These are phyloP conservation scores for Diadema setosum DNA, from an alignment of 35 echinoderm and acorn worm species.

Conservation along the genomic window DNA sequence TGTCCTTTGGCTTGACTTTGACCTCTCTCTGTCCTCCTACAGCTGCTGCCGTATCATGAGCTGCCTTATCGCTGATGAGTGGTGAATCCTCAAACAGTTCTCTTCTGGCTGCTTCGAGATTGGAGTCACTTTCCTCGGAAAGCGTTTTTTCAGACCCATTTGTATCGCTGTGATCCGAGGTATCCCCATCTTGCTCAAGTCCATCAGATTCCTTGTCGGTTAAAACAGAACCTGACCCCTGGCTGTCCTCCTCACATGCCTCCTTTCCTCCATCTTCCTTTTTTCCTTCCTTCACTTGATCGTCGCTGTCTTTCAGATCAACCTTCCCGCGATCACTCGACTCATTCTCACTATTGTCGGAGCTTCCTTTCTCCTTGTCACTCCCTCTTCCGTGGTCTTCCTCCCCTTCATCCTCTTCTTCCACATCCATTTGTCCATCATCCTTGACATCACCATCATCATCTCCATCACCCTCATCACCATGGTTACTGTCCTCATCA, in stretches of 20 bases:
- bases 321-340: neutral
- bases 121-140: neutral
- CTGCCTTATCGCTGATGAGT: too few relatives aligned
- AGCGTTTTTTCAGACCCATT: too few relatives aligned
- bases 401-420: neutral
- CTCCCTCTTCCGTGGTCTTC: neutral
- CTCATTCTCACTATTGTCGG: neutral
- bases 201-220: neutral
- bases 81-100: neutral
- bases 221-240: too few relatives aligned
- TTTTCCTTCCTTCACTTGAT: neutral
- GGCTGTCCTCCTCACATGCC: too few relatives aligned
- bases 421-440: neutral
- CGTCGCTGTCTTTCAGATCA: neutral
- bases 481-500: neutral
- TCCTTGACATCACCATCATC: neutral
- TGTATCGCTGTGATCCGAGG: too few relatives aligned
- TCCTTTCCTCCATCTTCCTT: neutral
- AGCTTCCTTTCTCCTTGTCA: neutral
- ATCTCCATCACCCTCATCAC: neutral
- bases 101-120: too few relatives aligned
- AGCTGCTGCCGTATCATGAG: neutral
- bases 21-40: neutral
- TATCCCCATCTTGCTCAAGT: neutral
- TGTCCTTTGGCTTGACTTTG: too few relatives aligned